A percentile compares a stretch with the other conserved stretches of the same genome.
These are phyloP conservation scores for Capitella teleta DNA, from an alignment of 1,140 invertebrate species.

Conservation along the genomic window DNA sequence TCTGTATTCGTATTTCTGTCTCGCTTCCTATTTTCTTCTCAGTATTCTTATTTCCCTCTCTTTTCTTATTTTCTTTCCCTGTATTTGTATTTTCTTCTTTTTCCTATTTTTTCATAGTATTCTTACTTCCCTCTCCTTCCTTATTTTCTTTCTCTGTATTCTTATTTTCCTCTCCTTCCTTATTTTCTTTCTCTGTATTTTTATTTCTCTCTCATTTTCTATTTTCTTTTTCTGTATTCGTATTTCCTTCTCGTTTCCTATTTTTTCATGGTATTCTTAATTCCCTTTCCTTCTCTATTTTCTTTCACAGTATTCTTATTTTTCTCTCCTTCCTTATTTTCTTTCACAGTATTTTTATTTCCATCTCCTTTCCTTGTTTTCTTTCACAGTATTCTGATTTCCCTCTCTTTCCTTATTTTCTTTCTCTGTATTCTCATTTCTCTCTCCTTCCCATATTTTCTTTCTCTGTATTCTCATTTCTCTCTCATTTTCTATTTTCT, in stretches of 20 bases:
- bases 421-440: too few species aligned
- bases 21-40: not conserved
- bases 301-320: too few species aligned
- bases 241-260: not conserved
- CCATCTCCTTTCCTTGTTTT: too few species aligned
- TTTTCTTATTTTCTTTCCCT: not conserved
- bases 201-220: not conserved
- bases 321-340: too few species aligned
- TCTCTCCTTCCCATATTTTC: too few species aligned
- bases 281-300: too few species aligned
- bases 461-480: too few species aligned
- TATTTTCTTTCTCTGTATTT: not conserved
- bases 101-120: not conserved
- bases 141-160: not conserved
- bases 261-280: too few species aligned
- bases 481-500: too few species aligned
- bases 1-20: not conserved
- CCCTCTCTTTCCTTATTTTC: too few species aligned
- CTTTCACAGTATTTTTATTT: too few species aligned
- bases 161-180: not conserved
- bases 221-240: not conserved
- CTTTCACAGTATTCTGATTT: too few species aligned
- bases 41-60: not conserved
- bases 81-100: not conserved
- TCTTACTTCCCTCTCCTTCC: not conserved